Base-by-base conservation (phyloP, 1,140 invertebrate species). In the Schlechtendalia chinensis region DNA sequence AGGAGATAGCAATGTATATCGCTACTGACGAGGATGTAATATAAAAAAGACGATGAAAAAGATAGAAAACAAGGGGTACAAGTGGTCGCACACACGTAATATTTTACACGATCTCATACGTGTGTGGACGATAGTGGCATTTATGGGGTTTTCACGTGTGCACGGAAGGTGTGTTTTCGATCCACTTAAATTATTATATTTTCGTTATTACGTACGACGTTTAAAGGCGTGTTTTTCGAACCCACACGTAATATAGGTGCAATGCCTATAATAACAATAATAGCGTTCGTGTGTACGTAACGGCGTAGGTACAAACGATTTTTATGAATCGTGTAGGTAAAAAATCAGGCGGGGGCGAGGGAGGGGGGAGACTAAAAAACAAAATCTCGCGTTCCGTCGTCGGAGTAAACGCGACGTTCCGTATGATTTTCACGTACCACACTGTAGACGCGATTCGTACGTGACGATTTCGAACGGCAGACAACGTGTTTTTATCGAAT, bases 141-240 rank as follows among this genome's bases (percentile, higher is more conserved):
- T 63, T 63, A 5, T 63, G 16, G 2, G 61, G 27, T 2, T 63
- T 61, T 63, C 17, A n/a, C 27, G 27, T 63, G 61, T 24, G 19
- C 32, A 47, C 39, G 39, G 65, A 69, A 69, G 65, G 39, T 47
- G 10, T 47, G 4, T 69, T 69, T 39, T 69, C 47, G 32, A 47
- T 12, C 65, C 65, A 69, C n/a, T 69, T 69, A 47, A 69, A 69
- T 67, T 47, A 22, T 47, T 47, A 24, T 47, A 45, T 22, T 47
- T 39, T 67, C 12, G 3, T 45, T n/a, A 22, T 67, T 67, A 22
- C 39, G 39, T 27, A 17, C 29, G 0, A 3, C 10, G 32, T 22
- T 45, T 12, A 65, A 65, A 65, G 10, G 29, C 32, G 32, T 65
- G n/a, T 2, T 65, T 39, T 39, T 65, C 29, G 32, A 39, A 65